A percentile compares a stretch with the other conserved stretches of the same genome.
These are phyloP conservation scores for Molorchus minor DNA, from an alignment of 2,888 invertebrate genomes.

Conservation along the genomic window DNA sequence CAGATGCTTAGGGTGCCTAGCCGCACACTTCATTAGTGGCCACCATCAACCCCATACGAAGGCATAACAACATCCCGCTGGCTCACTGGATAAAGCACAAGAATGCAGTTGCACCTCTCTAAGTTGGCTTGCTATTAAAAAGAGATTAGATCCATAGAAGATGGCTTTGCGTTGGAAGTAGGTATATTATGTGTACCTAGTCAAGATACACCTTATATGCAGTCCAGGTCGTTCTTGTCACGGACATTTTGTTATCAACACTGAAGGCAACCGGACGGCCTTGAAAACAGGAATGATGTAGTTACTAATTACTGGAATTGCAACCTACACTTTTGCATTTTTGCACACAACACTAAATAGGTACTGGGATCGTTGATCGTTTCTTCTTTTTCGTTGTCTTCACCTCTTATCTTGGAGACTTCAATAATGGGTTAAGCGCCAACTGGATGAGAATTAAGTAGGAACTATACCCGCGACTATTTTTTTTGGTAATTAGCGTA, in stretches of 20 bases:
- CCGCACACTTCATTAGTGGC: slow-evolving; percentile 32
- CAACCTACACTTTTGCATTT: slow-evolving; percentile 2
- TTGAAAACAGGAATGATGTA: slow-evolving; percentile 19
- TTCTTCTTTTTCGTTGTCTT: not conserved
- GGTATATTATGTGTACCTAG: too few relatives aligned
- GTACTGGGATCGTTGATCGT: not conserved
- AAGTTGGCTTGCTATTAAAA: slow-evolving; percentile 18
- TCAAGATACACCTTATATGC: slow-evolving; percentile 1
- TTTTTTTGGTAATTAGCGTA: too few relatives aligned
- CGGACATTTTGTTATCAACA: slow-evolving; percentile 24
- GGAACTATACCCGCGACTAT: not conserved
- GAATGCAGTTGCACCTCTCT: slow-evolving; percentile 34
- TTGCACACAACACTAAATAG: slow-evolving; percentile 11
- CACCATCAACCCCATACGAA: slow-evolving; percentile 8
- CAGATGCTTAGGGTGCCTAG: slow-evolving; percentile 53
- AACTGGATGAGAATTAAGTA: not conserved
- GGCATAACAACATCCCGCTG: slow-evolving; percentile 31
- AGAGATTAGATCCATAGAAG: slow-evolving; percentile 8
- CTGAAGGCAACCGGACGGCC: slow-evolving; percentile 27
- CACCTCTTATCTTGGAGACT: slow-evolving; percentile 3
- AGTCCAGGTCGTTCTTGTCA: not conserved
- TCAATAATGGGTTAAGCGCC: slow-evolving; percentile 22
- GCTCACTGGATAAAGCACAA: slow-evolving; percentile 31
- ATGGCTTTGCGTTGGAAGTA: slow-evolving; percentile 10
- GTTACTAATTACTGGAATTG: slow-evolving; percentile 5